phyloP scores from a whole-genome alignment of 2,113 vertebrate species.

The Seriola dumerili region DNA sequence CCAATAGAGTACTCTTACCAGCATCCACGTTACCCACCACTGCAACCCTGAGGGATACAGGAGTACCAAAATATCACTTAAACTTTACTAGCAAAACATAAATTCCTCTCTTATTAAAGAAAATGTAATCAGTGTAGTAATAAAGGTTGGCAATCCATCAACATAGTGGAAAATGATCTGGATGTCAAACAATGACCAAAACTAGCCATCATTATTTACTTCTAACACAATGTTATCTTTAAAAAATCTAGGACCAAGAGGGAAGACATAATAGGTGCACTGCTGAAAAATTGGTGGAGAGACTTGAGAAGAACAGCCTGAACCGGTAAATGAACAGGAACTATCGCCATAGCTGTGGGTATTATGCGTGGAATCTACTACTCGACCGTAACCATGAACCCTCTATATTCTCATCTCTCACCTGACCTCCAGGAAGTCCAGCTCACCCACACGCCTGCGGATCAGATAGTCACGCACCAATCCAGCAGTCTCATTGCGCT shows the following conservation, averaged over 20 bases:
- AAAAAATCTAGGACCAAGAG: background rate
- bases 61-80: background rate
- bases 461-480: constrained; percentile 95
- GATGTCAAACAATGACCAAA: background rate
- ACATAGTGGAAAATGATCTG: background rate
- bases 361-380: background rate
- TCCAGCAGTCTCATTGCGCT: constrained; percentile 92
- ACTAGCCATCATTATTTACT: background rate
- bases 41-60: constrained; percentile 88
- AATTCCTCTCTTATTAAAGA: background rate
- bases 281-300: background rate
- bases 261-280: background rate
- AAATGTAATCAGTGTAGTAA: background rate
- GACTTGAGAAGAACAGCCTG: background rate
- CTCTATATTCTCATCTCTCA: constrained; percentile 69
- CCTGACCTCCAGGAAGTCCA: constrained; percentile 99
- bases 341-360: background rate
- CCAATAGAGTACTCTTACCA: constrained; percentile 95
- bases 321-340: background rate
- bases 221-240: background rate
- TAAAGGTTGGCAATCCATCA: background rate
- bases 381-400: background rate
- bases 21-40: constrained; percentile 99
- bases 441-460: constrained; percentile 94
- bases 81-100: background rate